Evolutionary conservation across 2,797 vertebrate species (phyloP).

Genomic region (Sarcophilus harrisii): DNA sequence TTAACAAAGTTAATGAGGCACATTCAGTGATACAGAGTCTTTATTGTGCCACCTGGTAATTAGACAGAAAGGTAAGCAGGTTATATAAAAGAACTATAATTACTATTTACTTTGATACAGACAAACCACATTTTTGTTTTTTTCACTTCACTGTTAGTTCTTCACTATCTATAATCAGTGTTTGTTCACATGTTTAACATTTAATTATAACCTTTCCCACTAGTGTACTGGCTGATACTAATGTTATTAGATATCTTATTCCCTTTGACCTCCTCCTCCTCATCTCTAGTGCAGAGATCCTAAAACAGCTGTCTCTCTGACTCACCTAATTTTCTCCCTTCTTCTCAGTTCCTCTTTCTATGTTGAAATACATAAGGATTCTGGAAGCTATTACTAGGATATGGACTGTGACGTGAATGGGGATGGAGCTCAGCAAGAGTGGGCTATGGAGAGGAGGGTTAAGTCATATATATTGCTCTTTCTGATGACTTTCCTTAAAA

Average conservation of each 20-base stretch:
- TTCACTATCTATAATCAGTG: neutral
- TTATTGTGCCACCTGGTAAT: slow-evolving; percentile 8
- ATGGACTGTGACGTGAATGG: neutral
- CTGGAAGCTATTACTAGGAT: neutral
- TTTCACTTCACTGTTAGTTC: neutral
- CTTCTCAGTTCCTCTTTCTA: neutral
- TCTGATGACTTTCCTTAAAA: neutral
- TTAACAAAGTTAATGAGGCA: neutral
- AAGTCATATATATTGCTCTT: neutral
- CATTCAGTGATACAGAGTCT: slow-evolving; percentile 20
- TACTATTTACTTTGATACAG: neutral
- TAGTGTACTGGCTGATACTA: neutral
- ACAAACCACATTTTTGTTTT: slow-evolving; percentile 7
- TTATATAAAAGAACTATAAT: neutral
- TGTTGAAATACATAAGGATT: neutral
- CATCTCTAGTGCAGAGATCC: neutral
- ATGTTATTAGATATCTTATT: neutral
- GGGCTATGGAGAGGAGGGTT: neutral
- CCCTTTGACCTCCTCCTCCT: neutral
- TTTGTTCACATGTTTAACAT: neutral
- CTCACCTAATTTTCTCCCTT: neutral
- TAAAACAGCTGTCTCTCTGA: neutral
- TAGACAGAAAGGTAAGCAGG: slow-evolving; percentile 13
- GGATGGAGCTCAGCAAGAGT: neutral
- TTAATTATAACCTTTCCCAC: neutral